Percentiles rank a stretch among this genome's conserved stretches.
phyloP scores from a whole-genome alignment of 2,888 invertebrate genomes.

The Phania funesta region DNA sequence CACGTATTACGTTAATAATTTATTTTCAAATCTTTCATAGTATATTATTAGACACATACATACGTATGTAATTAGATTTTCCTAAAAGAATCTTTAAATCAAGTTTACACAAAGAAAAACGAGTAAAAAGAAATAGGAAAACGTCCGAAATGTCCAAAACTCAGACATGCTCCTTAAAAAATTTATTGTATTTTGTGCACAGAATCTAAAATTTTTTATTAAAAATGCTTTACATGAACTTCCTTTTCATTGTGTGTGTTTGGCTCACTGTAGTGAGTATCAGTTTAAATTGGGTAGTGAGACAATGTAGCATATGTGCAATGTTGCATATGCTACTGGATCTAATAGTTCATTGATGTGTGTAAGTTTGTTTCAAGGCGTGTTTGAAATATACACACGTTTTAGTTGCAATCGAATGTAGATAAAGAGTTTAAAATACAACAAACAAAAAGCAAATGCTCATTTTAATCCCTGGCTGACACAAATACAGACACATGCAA shows the following conservation, averaged over 20 bases:
- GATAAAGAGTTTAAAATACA: constrained; percentile 57
- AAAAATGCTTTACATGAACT: not conserved
- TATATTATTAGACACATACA: no score
- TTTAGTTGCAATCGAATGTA: constrained; percentile 53
- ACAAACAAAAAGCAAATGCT: constrained; percentile 21
- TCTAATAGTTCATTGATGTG: not conserved
- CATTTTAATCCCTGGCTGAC: not conserved
- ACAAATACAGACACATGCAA: not conserved
- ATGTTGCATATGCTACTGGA: not conserved
- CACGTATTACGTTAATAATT: no score
- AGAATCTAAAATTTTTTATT: no score
- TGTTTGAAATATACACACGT: constrained; percentile 42
- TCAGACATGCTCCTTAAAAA: no score
- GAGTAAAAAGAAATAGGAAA: no score
- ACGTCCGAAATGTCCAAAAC: no score
- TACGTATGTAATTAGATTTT: no score
- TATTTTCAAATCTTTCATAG: no score
- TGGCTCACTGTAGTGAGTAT: not conserved
- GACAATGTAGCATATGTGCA: not conserved
- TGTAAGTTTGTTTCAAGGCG: not conserved
- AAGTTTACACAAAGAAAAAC: no score
- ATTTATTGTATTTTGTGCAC: no score
- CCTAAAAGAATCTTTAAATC: no score
- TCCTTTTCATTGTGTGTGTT: not conserved
- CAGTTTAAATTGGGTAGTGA: not conserved